Conservation (phyloP, 92 coral and sea anemone species). For the Ricordea florida region DNA sequence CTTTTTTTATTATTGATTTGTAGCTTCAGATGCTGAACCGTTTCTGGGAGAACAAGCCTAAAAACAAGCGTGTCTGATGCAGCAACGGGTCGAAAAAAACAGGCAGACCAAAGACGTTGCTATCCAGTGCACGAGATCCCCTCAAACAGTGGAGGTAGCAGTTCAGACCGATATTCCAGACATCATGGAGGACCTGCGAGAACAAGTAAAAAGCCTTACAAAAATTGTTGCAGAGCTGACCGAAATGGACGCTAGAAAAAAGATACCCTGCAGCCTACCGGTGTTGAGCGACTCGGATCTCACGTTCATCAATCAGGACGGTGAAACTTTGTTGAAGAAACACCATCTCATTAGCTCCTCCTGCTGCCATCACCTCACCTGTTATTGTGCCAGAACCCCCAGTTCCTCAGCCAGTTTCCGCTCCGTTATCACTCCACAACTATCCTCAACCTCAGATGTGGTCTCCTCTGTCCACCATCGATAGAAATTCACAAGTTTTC, state of each 20-base stretch:
- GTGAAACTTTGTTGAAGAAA: not conserved
- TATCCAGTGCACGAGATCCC: too few species aligned
- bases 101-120: too few species aligned
- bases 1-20: not conserved
- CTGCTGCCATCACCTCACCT: too few species aligned
- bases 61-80: not conserved
- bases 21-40: slow-evolving; percentile 4
- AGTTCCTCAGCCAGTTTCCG: not conserved
- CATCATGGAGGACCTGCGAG: not conserved
- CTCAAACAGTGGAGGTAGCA: not conserved
- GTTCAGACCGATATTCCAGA: not conserved
- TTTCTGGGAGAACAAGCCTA: slow-evolving; percentile 3
- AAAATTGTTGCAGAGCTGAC: not conserved
- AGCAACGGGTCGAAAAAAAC: slow-evolving; percentile 4
- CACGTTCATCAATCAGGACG: not conserved
- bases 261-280: not conserved
- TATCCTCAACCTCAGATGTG: not conserved
- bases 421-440: not conserved
- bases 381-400: not conserved
- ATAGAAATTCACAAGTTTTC: not conserved
- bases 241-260: not conserved
- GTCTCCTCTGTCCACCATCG: not conserved
- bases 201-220: not conserved
- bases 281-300: not conserved
- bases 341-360: not conserved